Percentiles rank a stretch among this genome's conserved stretches.
Evolutionary conservation across 1,140 invertebrate species (phyloP).

Genomic region (Drosophila pallidifrons): DNA sequence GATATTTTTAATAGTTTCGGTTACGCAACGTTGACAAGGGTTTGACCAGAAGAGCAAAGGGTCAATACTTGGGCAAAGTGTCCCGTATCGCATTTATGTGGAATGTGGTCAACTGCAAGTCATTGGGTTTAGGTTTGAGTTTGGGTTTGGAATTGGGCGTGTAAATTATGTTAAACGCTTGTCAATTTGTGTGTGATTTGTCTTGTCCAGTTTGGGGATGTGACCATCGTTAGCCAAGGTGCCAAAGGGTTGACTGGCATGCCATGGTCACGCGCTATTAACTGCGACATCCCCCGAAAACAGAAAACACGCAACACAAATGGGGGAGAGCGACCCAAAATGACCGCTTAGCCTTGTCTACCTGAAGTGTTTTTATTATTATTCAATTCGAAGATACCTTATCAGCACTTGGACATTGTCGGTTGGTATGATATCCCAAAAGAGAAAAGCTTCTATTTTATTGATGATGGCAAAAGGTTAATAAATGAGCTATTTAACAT

Average conservation of each 20-base stretch:
- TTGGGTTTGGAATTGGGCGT: constrained; percentile 58
- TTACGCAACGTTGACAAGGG: constrained; percentile 80
- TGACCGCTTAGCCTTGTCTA: constrained; percentile 3
- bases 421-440: background rate
- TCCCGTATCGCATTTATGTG: background rate
- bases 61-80: constrained; percentile 59
- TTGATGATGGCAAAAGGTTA: background rate
- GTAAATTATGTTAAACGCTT: constrained; percentile 83
- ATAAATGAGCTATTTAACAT: background rate
- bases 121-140: constrained; percentile 46
- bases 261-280: constrained; percentile 66
- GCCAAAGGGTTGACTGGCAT: constrained; percentile 61
- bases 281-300: constrained; percentile 22
- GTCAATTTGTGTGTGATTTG: constrained; percentile 81
- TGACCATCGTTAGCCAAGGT: constrained; percentile 47
- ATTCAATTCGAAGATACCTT: background rate
- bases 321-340: no score
- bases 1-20: constrained; percentile 83
- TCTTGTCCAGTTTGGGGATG: constrained; percentile 43
- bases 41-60: constrained; percentile 66
- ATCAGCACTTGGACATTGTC: background rate
- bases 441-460: background rate
- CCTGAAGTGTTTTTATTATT: constrained; percentile 10
- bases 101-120: constrained; percentile 71
- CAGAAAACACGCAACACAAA: no score